Evolutionary conservation across 1,140 invertebrate genomes (phyloP), one percentile per base, ranked within the genome.

Genomic region (Grapholita molesta): DNA sequence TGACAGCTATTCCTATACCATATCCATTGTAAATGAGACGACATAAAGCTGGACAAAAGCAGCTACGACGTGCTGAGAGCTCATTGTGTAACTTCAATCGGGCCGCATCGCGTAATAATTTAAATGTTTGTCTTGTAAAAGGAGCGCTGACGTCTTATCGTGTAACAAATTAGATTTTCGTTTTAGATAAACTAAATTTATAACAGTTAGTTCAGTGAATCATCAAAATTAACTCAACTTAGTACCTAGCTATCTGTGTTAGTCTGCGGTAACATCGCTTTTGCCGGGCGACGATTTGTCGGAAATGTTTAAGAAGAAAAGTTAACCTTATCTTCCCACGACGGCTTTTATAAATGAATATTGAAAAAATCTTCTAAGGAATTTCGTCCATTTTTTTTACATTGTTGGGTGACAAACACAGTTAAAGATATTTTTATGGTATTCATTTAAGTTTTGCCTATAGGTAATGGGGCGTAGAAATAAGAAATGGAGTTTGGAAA

Each of bases 401-500:
- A 61, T 61, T 30, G 55, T 32, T 25, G 55, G 55, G 55, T 25
- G 25, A 25, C 28, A 61, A 61, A 61, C 53, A 57, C 55, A 61
- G 55, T 61, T 32, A 61, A 61, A 32, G 55, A 61, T 61, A n/a
- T 61, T 61, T 57, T 61, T 61, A 61, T 30, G 15, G 28, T 8
- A 25, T n/a, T 61, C 25, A 30, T 61, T 61, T 61, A 25, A 61
- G 30, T 61, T 61, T 32, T n/a, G 55, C 55, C 55, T 61, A 61
- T 61, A 61, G 55, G 32, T 61, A 30, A 61, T 61, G 55, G 32
- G 55, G 55, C 18, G 55, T n/a, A 61, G 24, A 61, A 61, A 61
- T 61, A 61, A 61, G 25, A 61, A 61, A 61, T 32, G 55, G 55
- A 30, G 55, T 61, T 28, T 61, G 55, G 55, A 15, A 57, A 61